Conservation (phyloP, 2,797 vertebrate species). For the Graptemys geographica region DNA sequence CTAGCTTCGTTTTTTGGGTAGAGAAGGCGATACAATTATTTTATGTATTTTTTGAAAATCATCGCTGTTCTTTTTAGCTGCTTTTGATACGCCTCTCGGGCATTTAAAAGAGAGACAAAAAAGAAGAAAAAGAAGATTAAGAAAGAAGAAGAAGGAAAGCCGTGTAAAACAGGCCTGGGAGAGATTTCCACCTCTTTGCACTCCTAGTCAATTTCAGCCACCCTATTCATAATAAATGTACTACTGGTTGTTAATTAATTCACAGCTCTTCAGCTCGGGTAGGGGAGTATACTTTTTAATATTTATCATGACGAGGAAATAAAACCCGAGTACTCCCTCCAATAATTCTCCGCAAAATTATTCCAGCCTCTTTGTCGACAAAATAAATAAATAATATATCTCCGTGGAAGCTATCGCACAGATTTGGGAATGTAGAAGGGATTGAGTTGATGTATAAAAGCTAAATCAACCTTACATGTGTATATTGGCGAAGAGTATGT, state of each 20-base stretch:
- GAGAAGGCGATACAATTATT: conserved; percentile 57
- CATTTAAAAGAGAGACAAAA: background rate
- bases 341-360: conserved; percentile 41
- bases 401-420: conserved; percentile 1
- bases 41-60: conserved; percentile 29
- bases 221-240: conserved; percentile 46
- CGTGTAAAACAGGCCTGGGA: conserved; percentile 56
- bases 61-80: conserved; percentile 39
- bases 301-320: conserved; percentile 57
- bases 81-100: background rate
- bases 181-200: conserved; percentile 55
- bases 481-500: background rate
- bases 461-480: background rate
- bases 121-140: background rate
- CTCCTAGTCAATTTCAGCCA: conserved; percentile 31
- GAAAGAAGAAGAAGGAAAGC: background rate
- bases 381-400: background rate
- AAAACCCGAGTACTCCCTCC: conserved; percentile 22
- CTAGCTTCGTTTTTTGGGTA: conserved; percentile 7
- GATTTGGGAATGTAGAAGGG: conserved; percentile 54
- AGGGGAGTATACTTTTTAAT: conserved; percentile 50
- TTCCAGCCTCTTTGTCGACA: background rate
- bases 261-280: conserved; percentile 27
- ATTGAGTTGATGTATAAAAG: conserved; percentile 14
- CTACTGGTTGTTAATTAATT: conserved; percentile 62